These are phyloP conservation scores for Paraplagusia blochii DNA, from an alignment of 2,113 vertebrate genomes.

Conservation along the genomic window DNA sequence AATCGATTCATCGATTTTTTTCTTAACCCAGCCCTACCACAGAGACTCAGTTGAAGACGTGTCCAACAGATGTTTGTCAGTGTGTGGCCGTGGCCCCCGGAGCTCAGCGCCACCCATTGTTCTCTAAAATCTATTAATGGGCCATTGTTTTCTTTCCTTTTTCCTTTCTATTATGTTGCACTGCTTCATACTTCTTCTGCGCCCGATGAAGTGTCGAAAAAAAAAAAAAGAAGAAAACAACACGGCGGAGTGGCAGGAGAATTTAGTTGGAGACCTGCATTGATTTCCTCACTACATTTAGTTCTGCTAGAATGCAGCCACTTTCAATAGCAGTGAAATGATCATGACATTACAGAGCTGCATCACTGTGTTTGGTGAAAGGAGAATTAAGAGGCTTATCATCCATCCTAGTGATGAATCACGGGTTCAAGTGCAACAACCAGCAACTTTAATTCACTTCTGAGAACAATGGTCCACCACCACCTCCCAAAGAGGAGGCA, in stretches of 20 bases:
- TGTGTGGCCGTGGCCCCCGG: constrained; percentile 19
- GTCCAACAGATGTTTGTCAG: neutral
- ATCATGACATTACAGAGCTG: constrained; percentile 35
- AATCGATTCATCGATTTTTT: no score
- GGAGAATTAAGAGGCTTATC: constrained; percentile 46
- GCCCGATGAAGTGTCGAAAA: constrained; percentile 50
- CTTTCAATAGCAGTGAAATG: constrained; percentile 48
- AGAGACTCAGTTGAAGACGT: no score
- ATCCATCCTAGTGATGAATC: constrained; percentile 64
- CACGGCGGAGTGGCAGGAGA: constrained; percentile 28
- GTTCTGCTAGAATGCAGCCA: constrained; percentile 31
- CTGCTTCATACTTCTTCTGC: constrained; percentile 37
- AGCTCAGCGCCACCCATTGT: constrained; percentile 34
- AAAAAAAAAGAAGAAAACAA: constrained; percentile 51
- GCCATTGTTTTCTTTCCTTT: constrained; percentile 24
- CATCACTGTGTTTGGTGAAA: constrained; percentile 34
- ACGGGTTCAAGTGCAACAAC: constrained; percentile 23
- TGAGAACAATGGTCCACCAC: constrained; percentile 42
- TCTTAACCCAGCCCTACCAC: no score
- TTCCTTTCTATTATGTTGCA: constrained; percentile 6
- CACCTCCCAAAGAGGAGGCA: constrained; percentile 33
- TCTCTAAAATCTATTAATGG: constrained; percentile 47
- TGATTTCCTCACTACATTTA: constrained; percentile 42
- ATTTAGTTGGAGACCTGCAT: constrained; percentile 37
- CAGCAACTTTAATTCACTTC: constrained; percentile 49